These are phyloP conservation scores for Phylloscopus trochiloides DNA, from an alignment of 2,113 vertebrate species.

Conservation along the genomic window DNA sequence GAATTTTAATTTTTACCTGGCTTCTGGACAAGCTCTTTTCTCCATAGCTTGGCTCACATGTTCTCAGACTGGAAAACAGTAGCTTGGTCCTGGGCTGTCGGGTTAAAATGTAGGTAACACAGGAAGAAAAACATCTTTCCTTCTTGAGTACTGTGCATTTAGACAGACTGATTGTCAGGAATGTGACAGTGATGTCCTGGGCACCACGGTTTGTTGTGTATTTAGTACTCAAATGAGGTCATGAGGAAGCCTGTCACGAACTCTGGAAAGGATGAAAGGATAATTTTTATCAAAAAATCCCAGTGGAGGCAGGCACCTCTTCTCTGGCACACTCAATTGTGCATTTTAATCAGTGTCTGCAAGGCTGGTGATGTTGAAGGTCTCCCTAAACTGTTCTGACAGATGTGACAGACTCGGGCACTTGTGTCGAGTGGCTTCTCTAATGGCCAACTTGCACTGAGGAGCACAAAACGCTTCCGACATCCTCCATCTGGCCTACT, in stretches of 20 bases:
- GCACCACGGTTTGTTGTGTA: neutral
- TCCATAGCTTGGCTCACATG: neutral
- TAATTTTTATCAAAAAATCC: neutral
- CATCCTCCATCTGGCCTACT: neutral
- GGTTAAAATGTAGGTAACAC: neutral
- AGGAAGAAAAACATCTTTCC: neutral
- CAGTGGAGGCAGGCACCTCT: neutral
- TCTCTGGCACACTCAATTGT: neutral
- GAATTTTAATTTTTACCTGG: neutral
- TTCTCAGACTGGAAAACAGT: neutral
- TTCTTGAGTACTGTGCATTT: neutral
- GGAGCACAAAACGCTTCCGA: neutral
- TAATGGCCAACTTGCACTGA: neutral
- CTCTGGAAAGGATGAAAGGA: neutral
- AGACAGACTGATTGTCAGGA: neutral
- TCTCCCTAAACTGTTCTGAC: constrained; percentile 19
- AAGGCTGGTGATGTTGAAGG: neutral
- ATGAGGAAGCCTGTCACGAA: neutral
- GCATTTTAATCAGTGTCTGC: neutral
- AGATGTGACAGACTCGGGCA: neutral
- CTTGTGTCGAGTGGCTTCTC: neutral
- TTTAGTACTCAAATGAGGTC: neutral
- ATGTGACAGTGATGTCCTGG: neutral
- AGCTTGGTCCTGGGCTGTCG: neutral
- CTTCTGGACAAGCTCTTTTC: neutral